Conservation (phyloP, 2,113 vertebrate species). For the Nicator chloris region DNA sequence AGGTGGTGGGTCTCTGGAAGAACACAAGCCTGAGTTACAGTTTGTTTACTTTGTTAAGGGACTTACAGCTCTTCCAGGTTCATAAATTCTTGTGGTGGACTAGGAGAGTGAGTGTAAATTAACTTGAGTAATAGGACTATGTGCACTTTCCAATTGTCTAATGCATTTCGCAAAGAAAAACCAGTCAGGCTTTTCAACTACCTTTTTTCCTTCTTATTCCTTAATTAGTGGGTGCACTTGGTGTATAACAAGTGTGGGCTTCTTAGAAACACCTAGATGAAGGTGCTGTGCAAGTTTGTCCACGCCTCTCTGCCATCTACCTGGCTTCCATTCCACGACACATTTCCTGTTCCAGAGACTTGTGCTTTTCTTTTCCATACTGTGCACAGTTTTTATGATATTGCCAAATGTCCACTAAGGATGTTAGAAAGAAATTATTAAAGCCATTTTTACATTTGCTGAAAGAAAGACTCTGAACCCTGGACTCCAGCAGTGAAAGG, state of each 20-base stretch:
- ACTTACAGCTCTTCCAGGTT: slow-evolving; percentile 68
- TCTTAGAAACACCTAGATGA: not conserved
- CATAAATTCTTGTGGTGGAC: slow-evolving; percentile 72
- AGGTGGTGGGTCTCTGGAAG: slow-evolving; percentile 58
- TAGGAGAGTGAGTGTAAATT: slow-evolving; percentile 65
- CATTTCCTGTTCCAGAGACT: not conserved
- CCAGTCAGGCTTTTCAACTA: slow-evolving; percentile 32
- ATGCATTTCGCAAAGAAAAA: slow-evolving; percentile 44
- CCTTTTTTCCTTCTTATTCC: not conserved
- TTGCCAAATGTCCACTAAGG: not conserved
- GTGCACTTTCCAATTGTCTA: slow-evolving; percentile 64
- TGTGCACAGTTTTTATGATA: not conserved
- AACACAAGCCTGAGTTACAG: slow-evolving; percentile 66
- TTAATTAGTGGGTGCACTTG: slow-evolving; percentile 61
- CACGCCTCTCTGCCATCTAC: not conserved
- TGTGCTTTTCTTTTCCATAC: not conserved
- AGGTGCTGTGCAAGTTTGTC: not conserved
- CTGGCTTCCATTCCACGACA: not conserved
- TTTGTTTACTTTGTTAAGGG: slow-evolving; percentile 79
- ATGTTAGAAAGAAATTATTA: not conserved
- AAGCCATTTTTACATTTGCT: slow-evolving; percentile 1
- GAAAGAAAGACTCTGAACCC: not conserved
- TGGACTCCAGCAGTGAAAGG: slow-evolving; percentile 9
- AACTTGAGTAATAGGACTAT: slow-evolving; percentile 69
- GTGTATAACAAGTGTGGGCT: not conserved